Evolutionary conservation across 2,113 vertebrate genomes (phyloP).

Genomic region (Oreochromis niloticus): DNA sequence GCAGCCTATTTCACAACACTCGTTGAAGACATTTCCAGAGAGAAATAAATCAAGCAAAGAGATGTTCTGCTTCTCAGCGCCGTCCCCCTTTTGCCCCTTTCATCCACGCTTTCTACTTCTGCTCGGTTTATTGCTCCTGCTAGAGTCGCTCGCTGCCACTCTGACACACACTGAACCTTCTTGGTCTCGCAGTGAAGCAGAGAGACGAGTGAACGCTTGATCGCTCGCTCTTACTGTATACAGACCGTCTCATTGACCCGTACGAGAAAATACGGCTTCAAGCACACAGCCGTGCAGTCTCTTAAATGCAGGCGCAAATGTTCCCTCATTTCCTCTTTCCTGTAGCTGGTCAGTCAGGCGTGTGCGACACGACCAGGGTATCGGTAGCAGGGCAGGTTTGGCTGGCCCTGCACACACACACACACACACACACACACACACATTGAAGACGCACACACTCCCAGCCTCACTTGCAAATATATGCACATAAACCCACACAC

Average conservation of each 20-base stretch:
- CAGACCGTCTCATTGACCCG: slow-evolving; percentile 43
- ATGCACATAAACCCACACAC: slow-evolving; percentile 30
- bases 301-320: slow-evolving; percentile 37
- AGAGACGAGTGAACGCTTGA: slow-evolving; percentile 24
- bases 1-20: background rate
- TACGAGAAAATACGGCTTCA: slow-evolving; percentile 20
- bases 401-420: background rate
- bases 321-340: slow-evolving; percentile 67
- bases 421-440: background rate
- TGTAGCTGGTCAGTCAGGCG: slow-evolving; percentile 56
- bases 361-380: slow-evolving; percentile 37
- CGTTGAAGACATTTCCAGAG: background rate
- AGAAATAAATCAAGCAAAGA: background rate
- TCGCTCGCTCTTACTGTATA: background rate
- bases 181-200: slow-evolving; percentile 24
- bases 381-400: slow-evolving; percentile 32
- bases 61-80: background rate
- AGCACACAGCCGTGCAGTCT: background rate
- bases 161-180: slow-evolving; percentile 22
- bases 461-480: background rate
- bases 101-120: background rate
- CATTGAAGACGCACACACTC: background rate
- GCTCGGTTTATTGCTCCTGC: slow-evolving; percentile 8
- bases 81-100: background rate
- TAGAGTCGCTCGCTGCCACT: slow-evolving; percentile 1